These are phyloP conservation scores for Anseranas semipalmata DNA, from an alignment of 2,113 vertebrate genomes.

Conservation along the genomic window DNA sequence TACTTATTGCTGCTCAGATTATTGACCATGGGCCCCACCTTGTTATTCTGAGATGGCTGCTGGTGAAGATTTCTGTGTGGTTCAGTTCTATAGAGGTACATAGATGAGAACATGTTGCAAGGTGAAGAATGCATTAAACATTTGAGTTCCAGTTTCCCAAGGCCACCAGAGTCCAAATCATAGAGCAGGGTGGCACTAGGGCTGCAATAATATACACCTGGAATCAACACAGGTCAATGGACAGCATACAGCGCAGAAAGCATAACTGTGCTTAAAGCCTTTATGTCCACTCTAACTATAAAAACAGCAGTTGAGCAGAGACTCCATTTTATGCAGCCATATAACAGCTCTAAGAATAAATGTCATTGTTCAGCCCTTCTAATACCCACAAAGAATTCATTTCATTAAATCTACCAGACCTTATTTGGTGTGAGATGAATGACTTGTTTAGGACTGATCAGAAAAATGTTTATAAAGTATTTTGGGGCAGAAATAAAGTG, in stretches of 20 bases:
- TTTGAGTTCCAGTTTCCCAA: neutral
- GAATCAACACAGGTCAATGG: neutral
- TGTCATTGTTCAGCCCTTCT: neutral
- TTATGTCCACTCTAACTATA: neutral
- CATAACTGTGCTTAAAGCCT: neutral
- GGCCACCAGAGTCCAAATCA: neutral
- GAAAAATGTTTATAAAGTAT: neutral
- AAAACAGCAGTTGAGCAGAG: slow-evolving; percentile 2
- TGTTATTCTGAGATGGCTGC: neutral
- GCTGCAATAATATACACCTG: neutral
- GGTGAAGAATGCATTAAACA: rapidly evolving
- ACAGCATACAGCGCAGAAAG: neutral
- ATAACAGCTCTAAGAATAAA: neutral
- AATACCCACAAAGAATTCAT: neutral
- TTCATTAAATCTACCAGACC: neutral
- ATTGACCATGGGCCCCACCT: neutral
- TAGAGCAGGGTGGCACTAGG: neutral
- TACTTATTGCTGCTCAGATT: neutral
- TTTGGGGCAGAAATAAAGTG: neutral
- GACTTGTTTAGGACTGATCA: neutral
- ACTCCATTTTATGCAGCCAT: neutral
- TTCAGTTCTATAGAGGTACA: neutral
- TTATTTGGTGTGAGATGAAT: neutral
- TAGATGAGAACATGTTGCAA: neutral
- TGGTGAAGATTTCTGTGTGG: neutral